Base-by-base conservation (phyloP, 1,140 invertebrate genomes). In the Amyelois transitella region DNA sequence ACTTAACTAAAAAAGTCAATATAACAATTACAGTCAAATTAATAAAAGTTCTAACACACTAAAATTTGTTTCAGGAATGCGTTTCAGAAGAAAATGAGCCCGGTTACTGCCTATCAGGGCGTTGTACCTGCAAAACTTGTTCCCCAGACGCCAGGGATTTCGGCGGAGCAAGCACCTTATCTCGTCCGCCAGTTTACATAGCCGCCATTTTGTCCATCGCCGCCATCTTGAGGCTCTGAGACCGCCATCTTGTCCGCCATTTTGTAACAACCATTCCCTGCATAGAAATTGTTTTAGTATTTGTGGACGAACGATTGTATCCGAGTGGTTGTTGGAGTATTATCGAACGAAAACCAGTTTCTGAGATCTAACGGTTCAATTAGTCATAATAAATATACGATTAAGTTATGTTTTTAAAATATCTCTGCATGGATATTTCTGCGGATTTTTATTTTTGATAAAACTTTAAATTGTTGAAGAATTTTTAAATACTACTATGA, bases 51-150 rank as follows among this genome's bases (percentile, higher is more conserved):
- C 10, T 32, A 32, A 1, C 12, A 4, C 4, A 6, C 3, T 17
- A 20, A 43, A 1, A 7, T 28, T 38, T 49, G 18, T 60, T 61
- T 8, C 55, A 89, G 88, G 86, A 89, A 72, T 89, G 86, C 51
- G 74, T 87, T 3, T 86, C 79, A 2, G 88, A 88, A 54, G 77
- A 83, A 53, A 76, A 88, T 43, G 84, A 88, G 50, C 82, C 78
- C 4, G 88, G 86, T 1, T 87, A 86, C 63, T 88, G 88, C 56
- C 62, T 81, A 0, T 58, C 74, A 0, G 86, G 86, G 0, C 69
- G 78, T 8, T 89, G 88, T 59, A 88, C 86, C 2, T 89, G 88
- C 60, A 86, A 83, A 58, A 87, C 77, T 0, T 89, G 88, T 53
- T 58, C 71, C 0, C 81, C 84, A 0, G 79, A 85, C 48, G 79